A percentile compares a stretch with the other conserved stretches of the same genome.
Evolutionary conservation across 2,797 vertebrate species (phyloP).

Genomic region (Cephalopachus bancanus): DNA sequence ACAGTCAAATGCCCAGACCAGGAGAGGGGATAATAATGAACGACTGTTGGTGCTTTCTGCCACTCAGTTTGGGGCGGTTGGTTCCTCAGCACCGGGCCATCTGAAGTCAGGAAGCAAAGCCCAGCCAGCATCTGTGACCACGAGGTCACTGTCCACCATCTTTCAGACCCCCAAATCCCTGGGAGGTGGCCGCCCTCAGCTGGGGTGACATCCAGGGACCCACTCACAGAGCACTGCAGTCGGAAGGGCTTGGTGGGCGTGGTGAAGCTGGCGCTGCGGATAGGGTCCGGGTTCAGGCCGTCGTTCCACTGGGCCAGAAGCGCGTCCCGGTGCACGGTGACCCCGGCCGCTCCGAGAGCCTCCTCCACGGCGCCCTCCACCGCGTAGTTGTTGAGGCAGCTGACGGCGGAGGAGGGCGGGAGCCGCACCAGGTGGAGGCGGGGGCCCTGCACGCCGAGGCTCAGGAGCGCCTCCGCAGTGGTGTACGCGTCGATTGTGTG

Average conservation of each 20-base stretch:
- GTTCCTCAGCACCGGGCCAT: neutral
- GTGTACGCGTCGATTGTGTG: slow-evolving; percentile 93
- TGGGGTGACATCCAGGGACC: too few relatives aligned
- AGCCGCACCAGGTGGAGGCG: slow-evolving; percentile 92
- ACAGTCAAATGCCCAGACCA: neutral
- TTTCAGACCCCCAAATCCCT: neutral
- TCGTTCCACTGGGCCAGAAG: slow-evolving; percentile 91
- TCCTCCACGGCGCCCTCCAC: slow-evolving; percentile 87
- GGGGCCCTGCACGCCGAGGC: slow-evolving; percentile 90
- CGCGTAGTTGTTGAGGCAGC: slow-evolving; percentile 86
- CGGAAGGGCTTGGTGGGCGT: slow-evolving; percentile 85
- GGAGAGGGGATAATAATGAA: neutral
- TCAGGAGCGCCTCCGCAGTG: slow-evolving; percentile 91
- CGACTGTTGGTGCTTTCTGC: neutral
- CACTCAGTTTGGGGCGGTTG: neutral
- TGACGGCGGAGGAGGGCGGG: slow-evolving; percentile 68
- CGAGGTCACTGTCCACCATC: neutral
- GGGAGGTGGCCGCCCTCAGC: neutral
- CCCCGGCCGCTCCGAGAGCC: slow-evolving; percentile 84
- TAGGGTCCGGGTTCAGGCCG: slow-evolving; percentile 85
- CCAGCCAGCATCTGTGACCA: neutral
- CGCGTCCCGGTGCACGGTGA: slow-evolving; percentile 88
- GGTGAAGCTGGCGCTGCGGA: slow-evolving; percentile 91
- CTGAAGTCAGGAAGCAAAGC: neutral
- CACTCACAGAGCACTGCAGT: slow-evolving; percentile 93